A percentile compares a stretch with the other conserved stretches of the same genome.
Evolutionary conservation across 2,888 invertebrate species (phyloP).

Genomic region (Acanthosepion lycidas): DNA sequence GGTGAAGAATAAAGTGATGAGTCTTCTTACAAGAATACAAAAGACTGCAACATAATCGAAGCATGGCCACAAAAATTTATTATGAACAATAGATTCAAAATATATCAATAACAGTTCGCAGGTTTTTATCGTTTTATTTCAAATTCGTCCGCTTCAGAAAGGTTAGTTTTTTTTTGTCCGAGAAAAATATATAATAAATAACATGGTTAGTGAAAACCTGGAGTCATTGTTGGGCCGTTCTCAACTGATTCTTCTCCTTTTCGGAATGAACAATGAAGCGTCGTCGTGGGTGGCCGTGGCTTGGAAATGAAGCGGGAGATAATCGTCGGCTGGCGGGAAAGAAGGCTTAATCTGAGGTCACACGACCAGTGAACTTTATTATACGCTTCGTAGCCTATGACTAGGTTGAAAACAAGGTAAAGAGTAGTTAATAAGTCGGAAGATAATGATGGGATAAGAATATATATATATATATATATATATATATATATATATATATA

Average conservation of each 20-base stretch:
- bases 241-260: too few relatives aligned
- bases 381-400: conserved; percentile 9
- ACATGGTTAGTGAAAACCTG: background rate
- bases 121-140: background rate
- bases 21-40: background rate
- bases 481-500: background rate
- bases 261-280: background rate
- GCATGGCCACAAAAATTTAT: background rate
- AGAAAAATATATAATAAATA: background rate
- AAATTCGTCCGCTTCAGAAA: background rate
- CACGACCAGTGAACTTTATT: background rate
- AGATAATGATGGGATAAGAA: background rate
- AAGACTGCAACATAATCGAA: background rate
- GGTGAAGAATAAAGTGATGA: background rate
- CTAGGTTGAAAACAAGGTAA: background rate
- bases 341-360: background rate
- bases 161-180: background rate
- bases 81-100: background rate
- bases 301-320: background rate
- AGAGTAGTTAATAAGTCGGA: background rate
- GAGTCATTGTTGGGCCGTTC: too few relatives aligned
- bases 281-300: background rate
- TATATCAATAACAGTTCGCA: background rate
- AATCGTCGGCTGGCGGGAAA: background rate
- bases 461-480: background rate